Base-by-base conservation (phyloP, 2,888 invertebrate genomes). In the Prenolepis imparis region DNA sequence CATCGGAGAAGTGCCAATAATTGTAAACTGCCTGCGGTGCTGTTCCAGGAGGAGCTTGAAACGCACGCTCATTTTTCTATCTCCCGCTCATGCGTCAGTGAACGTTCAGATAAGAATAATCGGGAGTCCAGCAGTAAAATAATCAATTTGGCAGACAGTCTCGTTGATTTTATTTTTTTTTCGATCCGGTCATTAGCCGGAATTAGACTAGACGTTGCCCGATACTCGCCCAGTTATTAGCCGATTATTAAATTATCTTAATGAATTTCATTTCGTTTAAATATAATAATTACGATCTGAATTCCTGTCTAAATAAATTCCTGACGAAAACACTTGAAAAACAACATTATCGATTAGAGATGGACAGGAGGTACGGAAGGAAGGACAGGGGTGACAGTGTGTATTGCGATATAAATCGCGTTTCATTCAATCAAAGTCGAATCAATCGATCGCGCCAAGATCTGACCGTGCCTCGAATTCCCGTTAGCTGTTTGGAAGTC, bases 401-500 rank as follows among this genome's bases (percentile, higher is more conserved):
- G 28, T n/a, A n/a, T 70, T 86, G 83, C 84, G 78, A 66, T 84
- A 66, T 84, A 74, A 83, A 83, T 88, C 85, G 68, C 86, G 83
- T 88, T 88, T 90, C 88, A 88, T 87, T 87, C 85, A 85, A 48
- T 36, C 59, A n/a, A 44, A 81, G 74, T 41, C 83, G 70, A 87
- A 88, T 91, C 86, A 87, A 84, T 36, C 44, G 89, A 89, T 90
- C 87, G 84, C 83, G 88, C 86, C 89, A 87, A 52, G 52, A 52
- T 89, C 87, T 89, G 87, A 85, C 84, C 91, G 81, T 90, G 88
- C 86, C 84, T 89, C 70, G 88, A 84, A 86, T 91, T 91, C 90
- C 91, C 90, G 92, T 92, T 92, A 92, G 83, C 66, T 75, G 86
- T 77, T 86, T 86, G 81, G 67, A 80, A 85, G 74, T 75, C 74